Percentiles rank a stretch among this genome's conserved stretches.
Conservation (phyloP, 2,113 vertebrate genomes). For the Polypterus senegalus region DNA sequence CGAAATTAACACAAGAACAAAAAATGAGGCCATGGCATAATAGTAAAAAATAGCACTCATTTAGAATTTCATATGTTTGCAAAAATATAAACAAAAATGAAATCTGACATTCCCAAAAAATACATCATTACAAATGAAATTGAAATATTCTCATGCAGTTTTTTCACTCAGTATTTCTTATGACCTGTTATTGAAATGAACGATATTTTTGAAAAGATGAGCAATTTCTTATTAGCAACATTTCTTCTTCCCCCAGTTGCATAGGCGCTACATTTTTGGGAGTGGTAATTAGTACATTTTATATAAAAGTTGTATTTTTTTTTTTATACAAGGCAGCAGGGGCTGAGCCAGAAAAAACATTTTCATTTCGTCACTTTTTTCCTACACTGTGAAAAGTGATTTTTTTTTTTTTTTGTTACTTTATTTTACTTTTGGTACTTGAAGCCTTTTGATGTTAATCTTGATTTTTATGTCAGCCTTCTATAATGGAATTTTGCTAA, state of each 20-base stretch:
- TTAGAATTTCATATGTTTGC: no score
- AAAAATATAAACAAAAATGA: no score
- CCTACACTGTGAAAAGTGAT: not conserved
- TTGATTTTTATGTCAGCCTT: not conserved
- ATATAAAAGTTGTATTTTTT: not conserved
- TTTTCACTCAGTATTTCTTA: no score
- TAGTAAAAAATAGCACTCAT: no score
- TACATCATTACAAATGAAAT: no score
- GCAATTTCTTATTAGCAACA: not conserved
- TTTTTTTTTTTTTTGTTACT: not conserved
- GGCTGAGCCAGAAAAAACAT: constrained; percentile 1
- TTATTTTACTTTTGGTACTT: not conserved
- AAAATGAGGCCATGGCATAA: no score
- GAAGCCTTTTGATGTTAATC: not conserved
- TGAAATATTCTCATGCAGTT: no score
- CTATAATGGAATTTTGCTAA: constrained; percentile 6
- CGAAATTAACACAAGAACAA: no score
- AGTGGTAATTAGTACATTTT: constrained; percentile 1
- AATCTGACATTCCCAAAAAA: no score
- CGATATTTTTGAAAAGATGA: no score
- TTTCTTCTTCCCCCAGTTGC: not conserved
- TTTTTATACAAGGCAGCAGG: not conserved
- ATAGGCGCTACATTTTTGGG: not conserved
- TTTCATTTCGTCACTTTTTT: not conserved
- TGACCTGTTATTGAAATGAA: no score